A percentile compares a stretch with the other conserved stretches of the same genome.
Conservation (phyloP, 2,113 vertebrate genomes). For the Poeciliopsis occidentalis region DNA sequence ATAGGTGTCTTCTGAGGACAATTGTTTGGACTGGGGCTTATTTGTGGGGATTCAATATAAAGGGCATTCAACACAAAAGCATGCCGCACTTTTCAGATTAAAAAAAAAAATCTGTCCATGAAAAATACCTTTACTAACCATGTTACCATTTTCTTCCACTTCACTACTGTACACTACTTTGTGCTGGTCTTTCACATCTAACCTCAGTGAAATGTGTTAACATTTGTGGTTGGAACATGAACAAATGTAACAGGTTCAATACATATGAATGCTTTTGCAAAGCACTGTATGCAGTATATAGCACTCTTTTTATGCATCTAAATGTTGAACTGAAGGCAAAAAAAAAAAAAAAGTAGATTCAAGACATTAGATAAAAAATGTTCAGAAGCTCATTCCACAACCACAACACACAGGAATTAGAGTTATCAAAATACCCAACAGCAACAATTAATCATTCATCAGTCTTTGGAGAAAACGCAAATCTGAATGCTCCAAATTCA, state of each 20-base stretch:
- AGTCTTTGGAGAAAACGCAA: conserved; percentile 42
- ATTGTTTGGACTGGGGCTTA: too few relatives aligned
- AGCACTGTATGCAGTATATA: not conserved
- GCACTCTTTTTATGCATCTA: conserved; percentile 15
- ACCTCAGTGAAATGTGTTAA: not conserved
- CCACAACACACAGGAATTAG: conserved; percentile 47
- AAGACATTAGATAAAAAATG: conserved; percentile 36
- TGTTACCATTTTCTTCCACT: not conserved
- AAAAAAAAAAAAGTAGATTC: not conserved
- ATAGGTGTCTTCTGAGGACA: too few relatives aligned
- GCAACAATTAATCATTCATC: conserved; percentile 61
- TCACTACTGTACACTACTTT: not conserved
- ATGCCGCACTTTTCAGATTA: not conserved
- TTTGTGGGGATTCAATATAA: not conserved
- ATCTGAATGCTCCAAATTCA: conserved; percentile 41
- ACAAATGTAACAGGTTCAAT: not conserved
- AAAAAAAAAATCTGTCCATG: too few relatives aligned
- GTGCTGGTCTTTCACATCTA: not conserved
- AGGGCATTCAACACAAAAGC: not conserved
- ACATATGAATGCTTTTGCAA: not conserved
- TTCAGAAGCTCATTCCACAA: conserved; percentile 48
- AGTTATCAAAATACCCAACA: conserved; percentile 48
- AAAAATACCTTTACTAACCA: not conserved
- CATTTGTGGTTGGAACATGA: not conserved
- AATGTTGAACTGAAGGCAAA: conserved; percentile 10